Evolutionary conservation across 2,888 invertebrate genomes (phyloP), one percentile per base, ranked within the genome.

Genomic region (Hermodice carunculata): DNA sequence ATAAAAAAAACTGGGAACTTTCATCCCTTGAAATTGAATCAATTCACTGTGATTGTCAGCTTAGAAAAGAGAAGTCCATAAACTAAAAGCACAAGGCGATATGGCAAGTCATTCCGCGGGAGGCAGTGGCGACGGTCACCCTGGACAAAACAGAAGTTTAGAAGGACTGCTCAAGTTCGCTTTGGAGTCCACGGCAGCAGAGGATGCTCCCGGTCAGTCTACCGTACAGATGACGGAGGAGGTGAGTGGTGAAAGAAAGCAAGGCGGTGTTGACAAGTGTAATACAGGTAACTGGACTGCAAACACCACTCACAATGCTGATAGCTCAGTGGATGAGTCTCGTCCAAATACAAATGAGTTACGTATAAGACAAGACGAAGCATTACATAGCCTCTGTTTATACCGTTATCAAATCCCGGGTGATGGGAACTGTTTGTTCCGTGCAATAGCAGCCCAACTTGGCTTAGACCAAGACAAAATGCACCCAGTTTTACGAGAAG

Each of bases 141-240:
- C 22, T 4, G 22, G 60, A 8, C 31, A 42, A 28, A 31, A 37
- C 32, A 17, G 59, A n/a, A 71, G 77, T 61, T 59, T 78, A 65
- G 62, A 76, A 32, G 77, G 73, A 1, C 60, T 80, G 22, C 62
- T 80, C 19, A 65, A 65, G 51, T 69, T 78, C 44, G 78, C 76
- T 75, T 58, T 73, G 44, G 75, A 76, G 32, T 61, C 67, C 24
- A 74, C 73, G 3, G 60, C 62, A 29, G 32, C 64, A 8, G 71
- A 71, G 37, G 71, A 76, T 64, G 64, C 73, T 14, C 54, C 67
- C 28, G 53, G 37, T 8, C 22, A 59, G 22, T 37, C 52, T 4
- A 51, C 32, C 37, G 14, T 31, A n/a, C n/a, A n/a, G n/a, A n/a
- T n/a, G n/a, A n/a, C n/a, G n/a, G n/a, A n/a, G n/a, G n/a, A n/a